Evolutionary conservation across 2,113 vertebrate genomes (phyloP), one percentile per base, ranked within the genome.

Genomic region (Tricholaema leucomelas): DNA sequence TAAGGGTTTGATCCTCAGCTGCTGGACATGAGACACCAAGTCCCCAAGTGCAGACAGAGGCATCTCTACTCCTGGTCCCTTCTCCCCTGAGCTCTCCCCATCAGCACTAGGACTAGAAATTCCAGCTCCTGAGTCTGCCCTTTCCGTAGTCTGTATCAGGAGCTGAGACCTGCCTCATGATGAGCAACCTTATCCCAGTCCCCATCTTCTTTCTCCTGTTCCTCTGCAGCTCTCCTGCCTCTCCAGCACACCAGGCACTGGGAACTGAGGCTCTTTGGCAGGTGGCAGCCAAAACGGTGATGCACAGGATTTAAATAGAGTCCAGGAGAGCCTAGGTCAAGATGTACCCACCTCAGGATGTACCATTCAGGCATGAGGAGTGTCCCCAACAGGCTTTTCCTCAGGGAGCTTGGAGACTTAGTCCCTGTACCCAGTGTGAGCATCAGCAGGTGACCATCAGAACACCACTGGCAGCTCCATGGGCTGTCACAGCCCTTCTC

Each of bases 1-100:
- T 61, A 30, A 31, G 74, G 27, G 8, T 67, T 54, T 63, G 61
- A 91, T 33, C 77, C 40, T 36, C 74, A 66, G 30, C 30, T 13
- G 13, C 20, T 83, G 60, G 56, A 66, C 18, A 11, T 0, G 21
- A 65, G 15, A 86, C 30, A 61, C 18, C 0, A 2, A 31, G 65
- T 50, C 6, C 40, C 12, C 0, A 0, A 10, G 21, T 33, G 42
- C 36, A 81, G 18, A 35, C 0, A 0, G 17, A 63, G 14, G 8
- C 42, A 55, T 17, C 69, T 73, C 52, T 30, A 74, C 11, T 20
- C 10, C 23, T 52, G 4, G 11, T 20, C 18, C 42, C 31, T 81
- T 77, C 35, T 72, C 31, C 5, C 0, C n/a, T 8, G 2, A 59
- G 15, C 27, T 87, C 31, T 71, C 27, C 36, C 55, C 8, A 12